These are phyloP conservation scores for Drosophila acutilabella DNA, from an alignment of 2,888 invertebrate genomes.

Conservation along the genomic window DNA sequence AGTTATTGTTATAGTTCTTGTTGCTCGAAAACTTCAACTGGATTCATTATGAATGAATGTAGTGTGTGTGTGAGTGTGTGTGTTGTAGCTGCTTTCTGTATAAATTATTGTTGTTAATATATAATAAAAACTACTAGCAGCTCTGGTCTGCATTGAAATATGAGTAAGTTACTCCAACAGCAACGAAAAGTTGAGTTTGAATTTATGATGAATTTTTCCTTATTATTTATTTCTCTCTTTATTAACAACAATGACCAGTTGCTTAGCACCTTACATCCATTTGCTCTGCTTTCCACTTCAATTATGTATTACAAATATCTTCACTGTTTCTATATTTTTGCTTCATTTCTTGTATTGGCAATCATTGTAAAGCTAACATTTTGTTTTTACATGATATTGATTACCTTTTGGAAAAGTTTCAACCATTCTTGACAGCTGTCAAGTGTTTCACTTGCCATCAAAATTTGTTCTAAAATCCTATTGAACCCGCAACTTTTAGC, in stretches of 20 bases:
- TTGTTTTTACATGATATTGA: slow-evolving; percentile 10
- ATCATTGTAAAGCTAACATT: not conserved
- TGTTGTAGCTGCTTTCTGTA: slow-evolving; percentile 48
- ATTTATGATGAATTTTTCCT: slow-evolving; percentile 17
- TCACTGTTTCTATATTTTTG: not conserved
- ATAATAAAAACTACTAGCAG: slow-evolving; percentile 45
- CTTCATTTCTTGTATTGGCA: not conserved
- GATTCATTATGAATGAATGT: slow-evolving; percentile 48
- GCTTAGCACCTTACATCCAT: not conserved
- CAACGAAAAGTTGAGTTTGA: not conserved
- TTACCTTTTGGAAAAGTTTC: slow-evolving; percentile 19
- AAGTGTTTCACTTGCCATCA: slow-evolving; percentile 4
- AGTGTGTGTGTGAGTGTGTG: too few species aligned
- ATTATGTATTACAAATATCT: not conserved
- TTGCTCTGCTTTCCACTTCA: not conserved
- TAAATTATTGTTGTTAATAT: slow-evolving; percentile 70
- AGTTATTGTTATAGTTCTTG: slow-evolving; percentile 20
- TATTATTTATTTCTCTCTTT: slow-evolving; percentile 16
- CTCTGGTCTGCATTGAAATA: slow-evolving; percentile 44
- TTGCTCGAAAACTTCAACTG: slow-evolving; percentile 50
- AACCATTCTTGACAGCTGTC: slow-evolving; percentile 10
- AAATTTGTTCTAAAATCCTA: not conserved
- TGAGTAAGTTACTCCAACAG: slow-evolving; percentile 16
- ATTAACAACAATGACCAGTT: slow-evolving; percentile 1
- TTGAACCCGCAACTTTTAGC: slow-evolving; percentile 7